Base-by-base conservation (phyloP, 2,797 vertebrate species). In the Otolemur crassicaudatus region DNA sequence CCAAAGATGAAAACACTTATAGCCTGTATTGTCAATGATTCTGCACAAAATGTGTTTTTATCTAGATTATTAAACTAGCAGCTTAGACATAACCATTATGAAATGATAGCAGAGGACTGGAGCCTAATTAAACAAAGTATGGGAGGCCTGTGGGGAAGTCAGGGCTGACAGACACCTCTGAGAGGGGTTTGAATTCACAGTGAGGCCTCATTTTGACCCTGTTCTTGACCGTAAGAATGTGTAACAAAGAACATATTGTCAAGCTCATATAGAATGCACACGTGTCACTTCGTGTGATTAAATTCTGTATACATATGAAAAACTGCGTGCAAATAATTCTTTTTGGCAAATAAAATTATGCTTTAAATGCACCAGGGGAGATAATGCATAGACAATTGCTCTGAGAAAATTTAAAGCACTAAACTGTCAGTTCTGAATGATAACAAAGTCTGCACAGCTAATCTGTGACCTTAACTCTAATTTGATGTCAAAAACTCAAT, bases 1-100 rank as follows among this genome's bases (percentile, higher is more conserved):
- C 84, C 34, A 34, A 92, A 60, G 85, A 87, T 31, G 96, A 95
- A 96, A 96, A 90, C 73, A 75, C 7, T 79, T 90, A 67, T 92
- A 85, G 96, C 22, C 1, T 85, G 94, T 92, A 87, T 94, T 94
- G 92, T 85, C 90, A 49, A 76, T 63, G 95, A 77, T 70, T 94
- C 92, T 34, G 60, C 56, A 88, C 63, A 46, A 87, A 92, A 85
- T 82, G 53, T 96, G 87, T 88, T 94, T 94, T 96, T 94, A 96
- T 96, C 97, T 92, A 85, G 94, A 97, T 97, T 93, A 94, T 96
- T 95, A 97, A 97, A 96, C 87, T 83, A 97, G 93, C 95, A 81
- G 95, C 95, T 96, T 87, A 77, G 90, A 95, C 1, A n/a, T 43
- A 73, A 37, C 84, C 82, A 13, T 92, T 88, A 92, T 82, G 87